Evolutionary conservation across 2,888 invertebrate genomes (phyloP), one percentile per base, ranked within the genome.

Genomic region (Allacma fusca): DNA sequence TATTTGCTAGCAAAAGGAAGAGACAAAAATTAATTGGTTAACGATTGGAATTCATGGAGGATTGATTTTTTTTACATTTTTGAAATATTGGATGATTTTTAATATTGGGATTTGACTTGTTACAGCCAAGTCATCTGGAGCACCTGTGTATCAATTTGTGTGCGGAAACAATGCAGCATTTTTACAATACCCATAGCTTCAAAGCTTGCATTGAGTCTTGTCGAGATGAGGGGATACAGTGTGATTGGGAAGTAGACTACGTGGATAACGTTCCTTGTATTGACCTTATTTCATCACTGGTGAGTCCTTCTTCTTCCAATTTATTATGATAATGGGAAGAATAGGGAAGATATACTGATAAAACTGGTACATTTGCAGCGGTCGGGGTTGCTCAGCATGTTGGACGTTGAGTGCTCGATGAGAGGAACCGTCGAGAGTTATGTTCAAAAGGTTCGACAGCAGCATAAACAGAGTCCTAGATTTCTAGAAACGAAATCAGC

Each of bases 141-240:
- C 97, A 97, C 87, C 89, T 97, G 79, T 97, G 97, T 88, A 95
- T 96, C 85, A 97, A 97, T 88, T 89, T 97, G 80, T 96, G 96
- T 88, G 96, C 97, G 0, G 97, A 97, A 88, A 96, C 96, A 43
- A 95, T 97, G 95, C 97, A 97, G 87, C 97, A 97, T 87, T 97
- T 96, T 87, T 97, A 97, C 89, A 97, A 96, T 88, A 97, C 96
- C 75, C 96, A 97, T 88, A 95, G 97, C 84, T 97, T 97, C 88
- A 96, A 96, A 87, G 72, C 95, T 26, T 93, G 94, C 83, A 93
- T 95, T 81, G 96, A 97, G 88, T 95, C 96, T 75, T 96, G 96
- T 85, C 90, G 95, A 80, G 97, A 97, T 87, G 96, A 97, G 88
- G 95, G 95, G 72, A 95, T 97, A 84, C 90, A 92, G 75, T 93